Conservation (phyloP, 2,888 invertebrate genomes). For the Drosophila fulvimacula region DNA sequence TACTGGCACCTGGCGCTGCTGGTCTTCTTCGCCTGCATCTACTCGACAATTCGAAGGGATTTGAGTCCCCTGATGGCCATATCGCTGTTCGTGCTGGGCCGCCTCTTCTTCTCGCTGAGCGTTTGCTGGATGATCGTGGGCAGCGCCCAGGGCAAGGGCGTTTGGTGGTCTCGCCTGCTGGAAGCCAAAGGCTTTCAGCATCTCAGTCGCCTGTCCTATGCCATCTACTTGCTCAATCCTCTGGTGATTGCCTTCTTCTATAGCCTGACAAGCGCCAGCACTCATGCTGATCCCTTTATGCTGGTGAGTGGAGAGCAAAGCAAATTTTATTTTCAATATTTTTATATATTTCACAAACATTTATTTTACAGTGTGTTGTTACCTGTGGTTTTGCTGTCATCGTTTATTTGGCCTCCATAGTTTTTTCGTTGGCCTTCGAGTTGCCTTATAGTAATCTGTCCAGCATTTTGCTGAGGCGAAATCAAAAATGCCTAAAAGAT, state of each 20-base stretch:
- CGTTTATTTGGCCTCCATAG: slow-evolving; percentile 81
- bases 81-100: slow-evolving; percentile 85
- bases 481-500: slow-evolving; percentile 65
- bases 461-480: slow-evolving; percentile 63
- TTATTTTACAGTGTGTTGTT: slow-evolving; percentile 73
- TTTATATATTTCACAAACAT: not conserved
- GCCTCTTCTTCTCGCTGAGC: slow-evolving; percentile 86
- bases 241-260: slow-evolving; percentile 86
- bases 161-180: slow-evolving; percentile 83
- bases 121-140: slow-evolving; percentile 87
- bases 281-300: slow-evolving; percentile 84
- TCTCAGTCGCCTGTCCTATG: slow-evolving; percentile 87
- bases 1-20: slow-evolving; percentile 82
- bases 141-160: slow-evolving; percentile 86
- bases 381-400: slow-evolving; percentile 82
- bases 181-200: slow-evolving; percentile 84
- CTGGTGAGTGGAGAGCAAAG: slow-evolving; percentile 69
- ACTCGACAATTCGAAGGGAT: slow-evolving; percentile 83
- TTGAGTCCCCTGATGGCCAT: slow-evolving; percentile 85
- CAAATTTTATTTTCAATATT: not conserved
- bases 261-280: slow-evolving; percentile 82
- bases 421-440: slow-evolving; percentile 83
- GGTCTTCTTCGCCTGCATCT: slow-evolving; percentile 82
- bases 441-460: slow-evolving; percentile 84
- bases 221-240: slow-evolving; percentile 87